These are phyloP conservation scores for Callipepla californica DNA, from an alignment of 2,113 vertebrate species.

Conservation along the genomic window DNA sequence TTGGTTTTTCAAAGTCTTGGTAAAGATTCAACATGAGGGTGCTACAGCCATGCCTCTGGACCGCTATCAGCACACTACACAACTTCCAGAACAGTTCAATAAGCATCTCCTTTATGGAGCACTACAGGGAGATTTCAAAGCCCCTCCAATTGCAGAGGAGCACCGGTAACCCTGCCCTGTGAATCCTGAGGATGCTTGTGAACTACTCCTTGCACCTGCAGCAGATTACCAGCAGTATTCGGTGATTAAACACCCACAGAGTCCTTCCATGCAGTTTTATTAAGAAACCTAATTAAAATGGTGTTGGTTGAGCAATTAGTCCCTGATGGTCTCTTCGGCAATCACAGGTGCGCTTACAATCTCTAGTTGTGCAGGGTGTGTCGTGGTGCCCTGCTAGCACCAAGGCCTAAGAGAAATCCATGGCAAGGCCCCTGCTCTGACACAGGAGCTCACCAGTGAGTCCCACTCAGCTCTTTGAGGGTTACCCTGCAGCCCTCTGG, in stretches of 20 bases:
- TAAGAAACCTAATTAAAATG: background rate
- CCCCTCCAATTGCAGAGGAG: background rate
- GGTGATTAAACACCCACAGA: background rate
- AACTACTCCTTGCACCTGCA: background rate
- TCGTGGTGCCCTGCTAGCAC: accelerated
- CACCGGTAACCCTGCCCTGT: background rate
- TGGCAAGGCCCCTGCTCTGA: background rate
- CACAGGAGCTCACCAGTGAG: background rate
- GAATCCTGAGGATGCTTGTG: background rate
- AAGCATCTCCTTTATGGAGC: background rate
- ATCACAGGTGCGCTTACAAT: background rate
- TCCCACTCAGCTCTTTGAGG: accelerated
- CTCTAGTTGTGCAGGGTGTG: background rate
- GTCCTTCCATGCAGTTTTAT: background rate
- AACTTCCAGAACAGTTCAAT: background rate
- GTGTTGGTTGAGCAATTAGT: background rate
- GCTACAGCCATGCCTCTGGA: background rate
- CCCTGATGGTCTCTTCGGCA: background rate
- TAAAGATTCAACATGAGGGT: background rate
- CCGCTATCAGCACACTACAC: background rate
- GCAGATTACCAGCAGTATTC: background rate
- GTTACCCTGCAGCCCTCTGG: accelerated
- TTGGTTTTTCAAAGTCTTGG: background rate
- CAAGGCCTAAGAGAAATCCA: background rate
- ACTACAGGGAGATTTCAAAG: background rate